Percentiles rank a stretch among this genome's conserved stretches.
Conservation (phyloP, 92 coral and sea anemone genomes). For the Phenganax subtilis region DNA sequence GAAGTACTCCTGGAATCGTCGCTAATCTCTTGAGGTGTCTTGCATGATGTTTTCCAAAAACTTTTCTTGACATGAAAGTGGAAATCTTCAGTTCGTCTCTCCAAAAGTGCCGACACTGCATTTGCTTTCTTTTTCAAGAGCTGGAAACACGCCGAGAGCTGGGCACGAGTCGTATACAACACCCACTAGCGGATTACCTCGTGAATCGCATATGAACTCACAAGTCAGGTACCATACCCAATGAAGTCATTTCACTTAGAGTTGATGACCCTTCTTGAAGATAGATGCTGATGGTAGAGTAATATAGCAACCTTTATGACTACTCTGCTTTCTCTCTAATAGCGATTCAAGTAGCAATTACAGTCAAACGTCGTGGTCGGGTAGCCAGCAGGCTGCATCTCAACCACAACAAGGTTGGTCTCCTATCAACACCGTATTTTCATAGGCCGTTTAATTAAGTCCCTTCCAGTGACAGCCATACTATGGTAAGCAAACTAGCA, state of each 20-base stretch:
- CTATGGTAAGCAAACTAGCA: too few species aligned
- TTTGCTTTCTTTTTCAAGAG: neutral
- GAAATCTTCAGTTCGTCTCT: neutral
- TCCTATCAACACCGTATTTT: neutral
- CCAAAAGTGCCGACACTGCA: neutral
- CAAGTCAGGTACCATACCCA: neutral
- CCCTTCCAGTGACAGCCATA: too few species aligned
- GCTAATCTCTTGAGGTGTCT: constrained; percentile 37
- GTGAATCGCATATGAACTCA: constrained; percentile 11
- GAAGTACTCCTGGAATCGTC: constrained; percentile 36
- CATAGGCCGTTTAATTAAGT: too few species aligned
- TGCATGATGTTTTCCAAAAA: neutral
- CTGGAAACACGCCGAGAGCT: constrained; percentile 40
- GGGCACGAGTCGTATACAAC: constrained; percentile 9
- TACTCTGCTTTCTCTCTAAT: neutral
- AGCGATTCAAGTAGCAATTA: constrained; percentile 4
- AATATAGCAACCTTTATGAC: too few species aligned
- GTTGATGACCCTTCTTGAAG: too few species aligned
- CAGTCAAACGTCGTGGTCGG: constrained; percentile 32
- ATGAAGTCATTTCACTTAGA: neutral
- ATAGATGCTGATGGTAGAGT: too few species aligned
- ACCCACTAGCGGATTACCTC: constrained; percentile 10
- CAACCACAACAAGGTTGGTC: constrained; percentile 9
- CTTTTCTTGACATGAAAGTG: neutral
- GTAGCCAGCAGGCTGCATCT: constrained; percentile 18